Percentiles rank a stretch among this genome's conserved stretches.
Conservation (phyloP, 2,888 invertebrate genomes). For the Ormyrus pomaceus region DNA sequence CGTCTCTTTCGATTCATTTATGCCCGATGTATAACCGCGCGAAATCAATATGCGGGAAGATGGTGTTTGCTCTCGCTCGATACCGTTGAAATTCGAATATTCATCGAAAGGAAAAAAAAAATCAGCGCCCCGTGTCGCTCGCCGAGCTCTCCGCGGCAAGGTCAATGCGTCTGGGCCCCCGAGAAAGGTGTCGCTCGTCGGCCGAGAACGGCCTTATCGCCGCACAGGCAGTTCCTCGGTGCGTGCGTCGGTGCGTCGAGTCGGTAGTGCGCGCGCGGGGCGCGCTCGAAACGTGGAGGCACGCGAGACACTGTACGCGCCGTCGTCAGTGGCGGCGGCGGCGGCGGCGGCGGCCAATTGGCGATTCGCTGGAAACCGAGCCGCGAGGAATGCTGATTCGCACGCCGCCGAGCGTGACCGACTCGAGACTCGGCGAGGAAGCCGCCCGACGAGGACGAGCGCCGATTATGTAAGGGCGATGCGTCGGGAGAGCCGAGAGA, state of each 20-base stretch:
- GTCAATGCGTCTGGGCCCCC: constrained; percentile 26
- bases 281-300: constrained; percentile 48
- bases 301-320: constrained; percentile 4
- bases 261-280: constrained; percentile 13
- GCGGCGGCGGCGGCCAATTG: constrained; percentile 27
- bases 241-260: constrained; percentile 14
- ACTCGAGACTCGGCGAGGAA: too few species aligned
- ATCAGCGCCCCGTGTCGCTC: too few species aligned
- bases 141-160: constrained; percentile 12
- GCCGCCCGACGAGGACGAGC: too few species aligned
- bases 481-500: too few species aligned
- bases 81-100: too few species aligned
- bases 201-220: constrained; percentile 27
- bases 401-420: not conserved
- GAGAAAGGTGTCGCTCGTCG: not conserved
- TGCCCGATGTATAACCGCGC: too few species aligned
- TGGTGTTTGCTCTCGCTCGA: too few species aligned
- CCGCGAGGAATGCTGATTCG: constrained; percentile 36
- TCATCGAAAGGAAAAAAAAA: too few species aligned
- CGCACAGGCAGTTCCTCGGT: not conserved
- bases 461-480: too few species aligned
- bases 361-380: constrained; percentile 50
- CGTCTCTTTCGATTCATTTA: too few species aligned
- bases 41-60: too few species aligned
- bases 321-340: not conserved